These are phyloP conservation scores for Rhopalosiphum padi DNA, from an alignment of 1,140 invertebrate species.

Conservation along the genomic window DNA sequence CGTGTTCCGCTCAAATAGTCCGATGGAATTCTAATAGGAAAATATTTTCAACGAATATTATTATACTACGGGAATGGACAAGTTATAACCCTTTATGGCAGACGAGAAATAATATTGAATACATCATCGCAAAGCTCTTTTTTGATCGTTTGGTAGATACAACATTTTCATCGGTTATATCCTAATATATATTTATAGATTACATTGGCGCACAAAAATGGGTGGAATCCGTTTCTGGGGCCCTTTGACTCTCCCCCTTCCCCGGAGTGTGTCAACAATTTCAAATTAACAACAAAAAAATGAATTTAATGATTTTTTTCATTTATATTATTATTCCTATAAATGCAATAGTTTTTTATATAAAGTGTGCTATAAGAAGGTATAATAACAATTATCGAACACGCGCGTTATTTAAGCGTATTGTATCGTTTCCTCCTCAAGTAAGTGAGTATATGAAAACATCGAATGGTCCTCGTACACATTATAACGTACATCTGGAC, in stretches of 20 bases:
- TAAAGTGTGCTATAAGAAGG: too few species aligned
- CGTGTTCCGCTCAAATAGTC: conserved; percentile 24
- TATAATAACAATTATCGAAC: too few species aligned
- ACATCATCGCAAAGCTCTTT: neutral
- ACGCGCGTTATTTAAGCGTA: too few species aligned
- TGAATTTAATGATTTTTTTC: neutral
- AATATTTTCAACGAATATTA: conserved; percentile 21
- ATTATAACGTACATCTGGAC: neutral
- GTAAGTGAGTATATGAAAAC: neutral
- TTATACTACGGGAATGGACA: neutral
- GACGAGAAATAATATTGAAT: neutral
- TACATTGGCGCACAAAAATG: neutral
- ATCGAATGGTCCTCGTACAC: neutral
- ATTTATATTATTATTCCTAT: too few species aligned
- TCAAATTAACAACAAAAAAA: neutral
- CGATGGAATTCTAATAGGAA: neutral
- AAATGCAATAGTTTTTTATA: too few species aligned
- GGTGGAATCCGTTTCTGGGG: neutral
- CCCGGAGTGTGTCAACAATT: neutral
- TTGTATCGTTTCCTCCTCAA: neutral
- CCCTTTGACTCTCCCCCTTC: too few species aligned
- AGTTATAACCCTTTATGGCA: neutral
- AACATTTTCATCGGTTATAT: neutral
- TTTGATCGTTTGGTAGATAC: neutral
- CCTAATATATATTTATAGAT: neutral